Percentiles rank a stretch among this genome's conserved stretches.
Conservation (phyloP, 2,113 vertebrate genomes). For the Channa argus region DNA sequence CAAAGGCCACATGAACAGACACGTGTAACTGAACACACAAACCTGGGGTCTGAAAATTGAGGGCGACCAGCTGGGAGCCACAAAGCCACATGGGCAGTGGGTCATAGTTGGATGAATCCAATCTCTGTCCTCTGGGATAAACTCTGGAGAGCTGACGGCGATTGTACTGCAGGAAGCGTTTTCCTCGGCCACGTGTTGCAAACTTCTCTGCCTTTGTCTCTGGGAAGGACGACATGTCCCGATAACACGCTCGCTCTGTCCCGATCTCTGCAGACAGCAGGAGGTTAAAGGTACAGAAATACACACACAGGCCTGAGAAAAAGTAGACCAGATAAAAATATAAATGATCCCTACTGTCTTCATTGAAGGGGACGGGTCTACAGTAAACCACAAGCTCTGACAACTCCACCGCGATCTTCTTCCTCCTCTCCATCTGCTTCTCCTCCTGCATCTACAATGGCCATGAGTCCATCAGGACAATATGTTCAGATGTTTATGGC, state of each 20-base stretch:
- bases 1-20: neutral
- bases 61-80: constrained; percentile 86
- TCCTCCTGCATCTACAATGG: constrained; percentile 83
- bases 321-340: neutral
- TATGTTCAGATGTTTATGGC: too few species aligned
- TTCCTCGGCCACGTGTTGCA: constrained; percentile 78
- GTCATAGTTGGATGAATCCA: constrained; percentile 89
- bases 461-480: too few species aligned
- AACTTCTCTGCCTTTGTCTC: constrained; percentile 86
- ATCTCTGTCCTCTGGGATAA: constrained; percentile 86
- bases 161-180: constrained; percentile 85
- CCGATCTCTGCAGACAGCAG: constrained; percentile 77
- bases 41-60: constrained; percentile 89
- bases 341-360: constrained; percentile 78
- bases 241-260: constrained; percentile 80
- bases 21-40: constrained; percentile 1
- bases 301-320: neutral
- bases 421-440: constrained; percentile 86
- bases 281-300: too few species aligned
- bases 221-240: constrained; percentile 86
- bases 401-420: constrained; percentile 85
- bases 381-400: constrained; percentile 86
- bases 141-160: constrained; percentile 86
- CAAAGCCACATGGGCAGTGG: constrained; percentile 87
- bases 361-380: constrained; percentile 84